Base-by-base conservation (phyloP, 1,140 invertebrate genomes). In the Orchestia grillus region DNA sequence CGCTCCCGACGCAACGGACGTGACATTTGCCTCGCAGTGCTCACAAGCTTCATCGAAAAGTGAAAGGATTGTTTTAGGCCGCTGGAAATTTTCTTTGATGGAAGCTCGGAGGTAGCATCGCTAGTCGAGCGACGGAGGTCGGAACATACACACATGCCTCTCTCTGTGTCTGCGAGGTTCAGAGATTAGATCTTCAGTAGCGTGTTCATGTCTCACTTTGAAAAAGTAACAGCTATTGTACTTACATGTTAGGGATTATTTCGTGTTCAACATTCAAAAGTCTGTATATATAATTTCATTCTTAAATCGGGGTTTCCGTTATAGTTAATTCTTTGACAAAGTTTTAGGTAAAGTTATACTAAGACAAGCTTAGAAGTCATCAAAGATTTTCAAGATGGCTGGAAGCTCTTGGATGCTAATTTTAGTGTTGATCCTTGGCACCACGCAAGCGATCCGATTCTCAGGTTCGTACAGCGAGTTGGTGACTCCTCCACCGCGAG, bases 1-100 rank as follows among this genome's bases (percentile, higher is more conserved):
- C 62, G 62, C 19, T 77, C 96, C 96, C 95, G 95, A 96, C 44
- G 96, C 91, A 11, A 41, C 87, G 87, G 88, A 95, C 45, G 95
- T 90, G 77, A 44, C 96, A 42, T 40, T 57, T 87, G 95, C 42
- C 40, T 44, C 45, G 42, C 16, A 44, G 36, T 44, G 36, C 36
- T 40, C 44, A 42, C 44, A 44, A 90, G 88, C 88, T 42, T 42
- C 88, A 44, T 44, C 11, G 41, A 42, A 90, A 45, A 94, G 92
- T 94, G 92, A 94, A 94, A 94, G 92, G 6, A 44, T 94, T 94
- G 92, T 94, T 94, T 94, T 40, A 40, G 36, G 92, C 92, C 40
- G 43, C 92, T 40, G 92, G 6, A 94, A 94, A 94, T 44, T 94
- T 94, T 94, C 92, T 94, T 94, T 40, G 43, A 45, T 47, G 40